Percentiles rank a stretch among this genome's conserved stretches.
Evolutionary conservation across 2,113 vertebrate genomes (phyloP).

Genomic region (Cnemophilus loriae): DNA sequence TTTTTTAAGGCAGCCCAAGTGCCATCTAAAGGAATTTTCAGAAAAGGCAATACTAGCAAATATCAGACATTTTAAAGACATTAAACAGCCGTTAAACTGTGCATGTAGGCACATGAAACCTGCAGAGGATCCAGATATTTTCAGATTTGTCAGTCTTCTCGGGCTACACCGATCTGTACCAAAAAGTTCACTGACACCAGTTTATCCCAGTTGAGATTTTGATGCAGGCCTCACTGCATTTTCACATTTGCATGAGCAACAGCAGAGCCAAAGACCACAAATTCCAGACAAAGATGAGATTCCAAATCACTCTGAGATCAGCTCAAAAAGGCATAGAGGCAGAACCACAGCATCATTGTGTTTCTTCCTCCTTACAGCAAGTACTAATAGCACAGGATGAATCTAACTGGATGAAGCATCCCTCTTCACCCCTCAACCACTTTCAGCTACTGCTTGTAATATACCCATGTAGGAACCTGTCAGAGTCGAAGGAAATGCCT

Average conservation of each 20-base stretch:
- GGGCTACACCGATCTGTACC: fast-evolving
- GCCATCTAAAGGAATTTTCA: not conserved
- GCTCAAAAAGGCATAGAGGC: not conserved
- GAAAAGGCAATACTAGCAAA: not conserved
- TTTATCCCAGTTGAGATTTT: not conserved
- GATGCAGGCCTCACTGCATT: not conserved
- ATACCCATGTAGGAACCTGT: not conserved
- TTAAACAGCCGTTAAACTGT: not conserved
- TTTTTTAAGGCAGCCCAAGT: not conserved
- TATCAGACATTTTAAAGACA: not conserved
- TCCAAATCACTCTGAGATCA: not conserved
- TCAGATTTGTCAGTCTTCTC: not conserved
- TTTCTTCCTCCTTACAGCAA: not conserved
- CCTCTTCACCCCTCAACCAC: not conserved
- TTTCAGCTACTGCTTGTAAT: not conserved
- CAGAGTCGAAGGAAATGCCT: not conserved
- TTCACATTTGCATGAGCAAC: not conserved
- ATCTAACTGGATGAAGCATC: not conserved
- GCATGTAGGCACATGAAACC: not conserved
- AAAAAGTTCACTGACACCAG: not conserved
- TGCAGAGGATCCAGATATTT: not conserved
- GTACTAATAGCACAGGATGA: not conserved
- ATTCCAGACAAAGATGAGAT: not conserved
- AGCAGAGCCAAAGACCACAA: not conserved
- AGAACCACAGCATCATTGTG: not conserved